Evolutionary conservation across 1,140 invertebrate species (phyloP), one percentile per base, ranked within the genome.

Genomic region (Philopotamus ludificatus): DNA sequence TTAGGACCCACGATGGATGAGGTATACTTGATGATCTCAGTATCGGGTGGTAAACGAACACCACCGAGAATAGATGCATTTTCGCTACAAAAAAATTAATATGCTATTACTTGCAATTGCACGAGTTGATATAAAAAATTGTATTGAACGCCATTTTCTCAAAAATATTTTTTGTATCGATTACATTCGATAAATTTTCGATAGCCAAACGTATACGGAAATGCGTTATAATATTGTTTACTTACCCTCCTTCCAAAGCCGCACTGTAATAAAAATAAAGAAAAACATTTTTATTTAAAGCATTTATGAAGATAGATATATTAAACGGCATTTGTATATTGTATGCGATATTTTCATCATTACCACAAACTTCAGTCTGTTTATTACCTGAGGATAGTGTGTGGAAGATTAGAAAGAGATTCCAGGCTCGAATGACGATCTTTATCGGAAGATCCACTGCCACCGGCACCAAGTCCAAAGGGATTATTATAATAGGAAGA

Each of bases 11-110:
- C 87, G 65, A 92, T 86, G 51, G 89, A 91, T 62, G 90, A 92
- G 51, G 90, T 92, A 74, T 92, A 92, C 75, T 92, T 92, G 72
- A 93, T 92, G 60, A 93, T 92, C 79, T 93, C 91, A 12, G 91
- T 93, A 72, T 92, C 91, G n/a, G 90, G 90, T 67, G 91, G 91
- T 68, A 93, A 76, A 28, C 90, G 83, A 28, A 92, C 89, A 44
- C 88, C 88, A 39, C 89, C 89, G 72, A 92, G 78, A 75, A 92
- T 86, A 73, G 89, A 88, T 67, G 88, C 85, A 65, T 89, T 86
- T 79, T 91, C 89, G 79, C 87, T 91, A 76, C 26, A 81, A 78
- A 70, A 47, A 23, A 67, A 73, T n/a, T n/a, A n/a, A n/a, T n/a
- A n/a, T n/a, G n/a, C n/a, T n/a, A n/a, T n/a, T n/a, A n/a, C n/a